Conservation (phyloP, 1,140 invertebrate genomes). For the Papilio aristodemus region DNA sequence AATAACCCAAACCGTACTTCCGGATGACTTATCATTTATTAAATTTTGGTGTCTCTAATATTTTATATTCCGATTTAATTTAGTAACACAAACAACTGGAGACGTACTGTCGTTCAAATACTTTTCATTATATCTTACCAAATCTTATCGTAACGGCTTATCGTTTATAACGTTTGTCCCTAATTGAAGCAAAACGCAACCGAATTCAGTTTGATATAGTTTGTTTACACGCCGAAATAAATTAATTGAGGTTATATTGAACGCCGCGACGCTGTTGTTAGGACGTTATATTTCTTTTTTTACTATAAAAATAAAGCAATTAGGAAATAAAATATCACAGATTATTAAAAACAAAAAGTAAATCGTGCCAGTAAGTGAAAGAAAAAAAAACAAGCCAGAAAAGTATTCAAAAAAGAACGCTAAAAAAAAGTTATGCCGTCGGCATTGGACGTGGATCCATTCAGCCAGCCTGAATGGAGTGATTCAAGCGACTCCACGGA, state of each 20-base stretch:
- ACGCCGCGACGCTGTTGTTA: conserved; percentile 35
- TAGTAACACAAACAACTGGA: background rate
- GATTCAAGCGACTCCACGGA: conserved; percentile 69
- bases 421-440: conserved; percentile 58
- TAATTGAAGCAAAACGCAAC: conserved; percentile 60
- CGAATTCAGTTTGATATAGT: conserved; percentile 47
- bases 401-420: conserved; percentile 27
- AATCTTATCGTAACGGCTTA: conserved; percentile 49
- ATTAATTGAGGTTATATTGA: conserved; percentile 52
- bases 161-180: conserved; percentile 43
- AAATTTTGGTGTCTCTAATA: too few relatives aligned
- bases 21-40: background rate
- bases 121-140: conserved; percentile 39
- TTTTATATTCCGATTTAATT: too few relatives aligned
- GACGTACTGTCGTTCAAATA: conserved; percentile 25
- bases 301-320: background rate
- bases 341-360: background rate
- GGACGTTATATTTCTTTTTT: conserved; percentile 27
- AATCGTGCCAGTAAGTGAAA: background rate
- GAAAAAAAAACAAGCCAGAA: conserved; percentile 5
- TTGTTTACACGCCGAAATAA: conserved; percentile 52
- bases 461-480: conserved; percentile 74
- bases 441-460: conserved; percentile 59
- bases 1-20: too few relatives aligned
- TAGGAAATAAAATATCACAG: background rate